Evolutionary conservation across 2,113 vertebrate genomes (phyloP), one percentile per base, ranked within the genome.

Genomic region (Psophia crepitans): DNA sequence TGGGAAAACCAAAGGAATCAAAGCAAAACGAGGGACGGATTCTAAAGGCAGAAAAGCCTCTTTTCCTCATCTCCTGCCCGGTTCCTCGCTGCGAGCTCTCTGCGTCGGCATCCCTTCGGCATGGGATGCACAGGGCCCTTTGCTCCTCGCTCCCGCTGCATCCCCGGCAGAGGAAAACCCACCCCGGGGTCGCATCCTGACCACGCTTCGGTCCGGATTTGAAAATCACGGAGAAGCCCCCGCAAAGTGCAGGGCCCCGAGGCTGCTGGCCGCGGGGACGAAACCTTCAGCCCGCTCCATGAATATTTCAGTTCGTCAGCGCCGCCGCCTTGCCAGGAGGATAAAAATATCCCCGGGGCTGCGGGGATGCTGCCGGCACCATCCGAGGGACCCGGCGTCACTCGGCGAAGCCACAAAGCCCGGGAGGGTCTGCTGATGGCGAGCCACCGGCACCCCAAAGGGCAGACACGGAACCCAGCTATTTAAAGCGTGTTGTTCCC

Each of bases 281-380:
- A 83, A 90, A 24, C 66, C 91, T 64, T 53, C 91, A 51, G 81
- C 84, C 66, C 4, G 18, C 80, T 60, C 76, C 87, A 70, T 49
- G 90, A 93, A 81, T 82, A 78, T 73, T 92, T n/a, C 82, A 91
- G 73, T 71, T 75, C 85, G 73, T 39, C 91, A 69, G 91, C 12
- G 8, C 92, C 73, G 87, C 64, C 11, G 65, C 84, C 73, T 54
- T 28, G 35, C 8, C 14, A 95, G 71, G 35, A 94, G 70, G 87
- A 91, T 80, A 97, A 96, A 96, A 96, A 96, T 91, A 97, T 73
- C 93, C 23, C n/a, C 46, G 2, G 61, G 61, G 66, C 80, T 71
- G 74, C 15, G 3, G 69, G 54, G 87, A 71, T 24, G 79, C 80
- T 61, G 88, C 44, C 4, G 12, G 70, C 64, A 58, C 24, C 51